These are phyloP conservation scores for Thecocarcelia acutangulata DNA, from an alignment of 2,888 invertebrate genomes.

Conservation along the genomic window DNA sequence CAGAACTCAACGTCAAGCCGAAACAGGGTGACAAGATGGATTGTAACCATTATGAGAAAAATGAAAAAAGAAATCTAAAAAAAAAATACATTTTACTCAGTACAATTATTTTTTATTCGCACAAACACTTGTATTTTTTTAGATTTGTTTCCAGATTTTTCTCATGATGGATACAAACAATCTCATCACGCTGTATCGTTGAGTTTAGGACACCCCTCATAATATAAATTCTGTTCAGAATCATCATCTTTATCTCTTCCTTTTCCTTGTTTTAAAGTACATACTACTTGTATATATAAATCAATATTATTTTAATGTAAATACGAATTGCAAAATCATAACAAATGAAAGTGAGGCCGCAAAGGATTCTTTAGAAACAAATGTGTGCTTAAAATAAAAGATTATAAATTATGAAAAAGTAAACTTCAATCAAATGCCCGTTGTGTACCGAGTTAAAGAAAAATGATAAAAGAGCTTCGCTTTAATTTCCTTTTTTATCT, in stretches of 20 bases:
- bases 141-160: too few relatives aligned
- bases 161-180: too few relatives aligned
- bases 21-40: too few relatives aligned
- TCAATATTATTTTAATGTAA: constrained; percentile 34
- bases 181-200: too few relatives aligned
- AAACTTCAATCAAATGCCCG: constrained; percentile 33
- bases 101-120: too few relatives aligned
- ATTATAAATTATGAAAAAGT: not conserved
- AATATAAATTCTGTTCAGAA: too few relatives aligned
- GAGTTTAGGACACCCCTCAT: too few relatives aligned
- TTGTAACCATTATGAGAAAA: too few relatives aligned
- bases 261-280: not conserved
- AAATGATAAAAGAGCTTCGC: constrained; percentile 27
- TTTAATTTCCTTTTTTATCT: constrained; percentile 25
- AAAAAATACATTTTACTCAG: too few relatives aligned
- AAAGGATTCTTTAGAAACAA: not conserved
- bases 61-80: too few relatives aligned
- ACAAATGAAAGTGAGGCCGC: not conserved
- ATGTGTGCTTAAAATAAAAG: constrained; percentile 40
- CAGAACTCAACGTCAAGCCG: too few relatives aligned
- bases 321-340: not conserved
- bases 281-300: not conserved
- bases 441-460: constrained; percentile 30
- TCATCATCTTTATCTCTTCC: not conserved
- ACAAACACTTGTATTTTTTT: too few relatives aligned